Evolutionary conservation across 2,888 invertebrate species (phyloP).

Genomic region (Phalera bucephala): DNA sequence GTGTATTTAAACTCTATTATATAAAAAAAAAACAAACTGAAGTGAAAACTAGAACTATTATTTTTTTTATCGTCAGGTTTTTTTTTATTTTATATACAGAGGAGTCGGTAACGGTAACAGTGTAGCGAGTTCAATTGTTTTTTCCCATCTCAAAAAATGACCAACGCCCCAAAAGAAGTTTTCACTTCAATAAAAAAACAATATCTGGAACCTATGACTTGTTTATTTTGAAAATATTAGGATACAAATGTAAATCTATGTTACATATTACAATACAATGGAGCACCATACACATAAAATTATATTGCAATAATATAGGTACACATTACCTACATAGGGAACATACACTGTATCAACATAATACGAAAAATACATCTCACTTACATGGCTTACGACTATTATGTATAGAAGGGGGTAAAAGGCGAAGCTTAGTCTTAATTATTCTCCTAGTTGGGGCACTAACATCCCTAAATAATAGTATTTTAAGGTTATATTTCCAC

Average conservation of each 20-base stretch:
- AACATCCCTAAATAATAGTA: conserved; percentile 10
- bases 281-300: conserved; percentile 79
- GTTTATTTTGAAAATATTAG: conserved; percentile 75
- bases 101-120: no score
- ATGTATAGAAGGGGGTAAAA: conserved; percentile 63
- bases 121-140: no score
- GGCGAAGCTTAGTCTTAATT: conserved; percentile 64
- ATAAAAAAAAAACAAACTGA: no score
- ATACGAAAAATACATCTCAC: conserved; percentile 56
- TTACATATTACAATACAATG: conserved; percentile 53
- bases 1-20: no score
- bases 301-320: conserved; percentile 60
- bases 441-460: conserved; percentile 44
- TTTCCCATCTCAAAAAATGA: no score
- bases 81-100: no score
- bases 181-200: no score
- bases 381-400: conserved; percentile 44
- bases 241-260: conserved; percentile 76
- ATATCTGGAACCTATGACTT: conserved; percentile 57
- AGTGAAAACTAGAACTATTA: no score
- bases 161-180: conserved; percentile 34
- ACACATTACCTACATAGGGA: conserved; percentile 29
- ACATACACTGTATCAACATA: conserved; percentile 38
- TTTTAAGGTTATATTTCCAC: conserved; percentile 11
- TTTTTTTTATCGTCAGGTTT: no score